A percentile compares a stretch with the other conserved stretches of the same genome.
Evolutionary conservation across 2,113 vertebrate genomes (phyloP).

Genomic region (Oncorhynchus kisutch): DNA sequence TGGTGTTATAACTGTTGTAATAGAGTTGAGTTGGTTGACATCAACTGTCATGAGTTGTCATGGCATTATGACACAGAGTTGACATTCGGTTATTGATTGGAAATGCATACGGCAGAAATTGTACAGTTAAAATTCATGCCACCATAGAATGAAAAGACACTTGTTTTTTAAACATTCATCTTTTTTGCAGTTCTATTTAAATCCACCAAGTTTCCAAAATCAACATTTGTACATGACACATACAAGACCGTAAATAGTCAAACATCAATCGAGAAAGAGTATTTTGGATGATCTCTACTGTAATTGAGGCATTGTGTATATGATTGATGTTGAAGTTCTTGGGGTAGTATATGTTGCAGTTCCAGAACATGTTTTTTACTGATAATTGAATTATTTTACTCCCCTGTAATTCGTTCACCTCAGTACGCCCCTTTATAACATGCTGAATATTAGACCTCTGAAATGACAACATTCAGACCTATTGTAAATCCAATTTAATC

Average conservation of each 20-base stretch:
- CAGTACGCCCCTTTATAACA: not conserved
- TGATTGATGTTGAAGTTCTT: slow-evolving; percentile 19
- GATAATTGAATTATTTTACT: not conserved
- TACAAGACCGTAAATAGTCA: slow-evolving; percentile 31
- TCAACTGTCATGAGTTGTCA: not conserved
- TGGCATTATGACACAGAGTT: not conserved
- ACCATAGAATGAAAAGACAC: slow-evolving; percentile 45
- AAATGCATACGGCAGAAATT: slow-evolving; percentile 13
- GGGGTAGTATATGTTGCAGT: slow-evolving; percentile 10
- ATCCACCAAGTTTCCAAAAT: slow-evolving; percentile 52
- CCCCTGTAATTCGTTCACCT: not conserved
- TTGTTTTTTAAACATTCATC: slow-evolving; percentile 51
- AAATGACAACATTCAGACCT: no score
- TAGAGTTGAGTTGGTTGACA: not conserved
- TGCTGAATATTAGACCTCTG: not conserved
- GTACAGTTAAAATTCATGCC: slow-evolving; percentile 41
- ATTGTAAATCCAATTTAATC: not conserved
- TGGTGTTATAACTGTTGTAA: no score
- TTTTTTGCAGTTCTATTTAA: slow-evolving; percentile 38
- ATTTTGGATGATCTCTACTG: slow-evolving; percentile 16
- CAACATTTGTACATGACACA: slow-evolving; percentile 47
- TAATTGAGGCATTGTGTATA: slow-evolving; percentile 22
- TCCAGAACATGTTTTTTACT: slow-evolving; percentile 19
- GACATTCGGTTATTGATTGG: slow-evolving; percentile 36
- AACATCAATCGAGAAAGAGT: slow-evolving; percentile 24